Base-by-base conservation (phyloP, 2,888 invertebrate genomes). In the Eupeodes latifasciatus region DNA sequence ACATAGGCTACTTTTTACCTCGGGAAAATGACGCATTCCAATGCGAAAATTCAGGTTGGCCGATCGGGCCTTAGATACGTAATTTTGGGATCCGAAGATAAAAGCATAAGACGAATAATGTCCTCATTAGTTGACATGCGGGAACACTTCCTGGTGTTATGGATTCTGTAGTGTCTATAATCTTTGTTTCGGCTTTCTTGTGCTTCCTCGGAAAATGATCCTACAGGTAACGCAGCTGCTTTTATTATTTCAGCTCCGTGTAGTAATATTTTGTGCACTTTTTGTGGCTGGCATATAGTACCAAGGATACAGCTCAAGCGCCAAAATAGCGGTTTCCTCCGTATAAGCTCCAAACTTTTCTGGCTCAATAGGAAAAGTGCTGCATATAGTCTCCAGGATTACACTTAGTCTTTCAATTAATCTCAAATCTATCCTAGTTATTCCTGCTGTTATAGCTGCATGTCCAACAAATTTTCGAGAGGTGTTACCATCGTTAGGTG, bases 161-260 rank as follows among this genome's bases (percentile, higher is more conserved):
- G 64, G 74, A 84, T 62, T 72, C 85, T 57, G 62, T 77, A 83
- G 16, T 83, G 64, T 49, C 82, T 78, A 47, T 82, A 81, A 71
- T 89, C 82, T 76, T 90, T 85, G 71, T 87, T 89, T 67, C 79
- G 72, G 53, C 84, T 78, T 67, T 82, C 76, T 47, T 80, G 53
- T 53, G 72, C 87, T 53, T 82, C 79, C 40, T 86, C 79, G 51
- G 83, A 80, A 62, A 84, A 55, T 66, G 79, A 49, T 6, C 79
- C 85, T 66, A 89, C 74, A n/a, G 89, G 62, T n/a, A 82, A 51
- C 19, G 72, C 64, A 27, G 40, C 77, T 53, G 59, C 66, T 62
- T 66, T 67, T 59, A 76, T 85, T 47, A 84, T 78, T 61, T 78
- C 74, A 53, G 81, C 76, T 66, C 44, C 64, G 27, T 55, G 64